Conservation (phyloP, 2,888 invertebrate species). For the Nasonia oneida region DNA sequence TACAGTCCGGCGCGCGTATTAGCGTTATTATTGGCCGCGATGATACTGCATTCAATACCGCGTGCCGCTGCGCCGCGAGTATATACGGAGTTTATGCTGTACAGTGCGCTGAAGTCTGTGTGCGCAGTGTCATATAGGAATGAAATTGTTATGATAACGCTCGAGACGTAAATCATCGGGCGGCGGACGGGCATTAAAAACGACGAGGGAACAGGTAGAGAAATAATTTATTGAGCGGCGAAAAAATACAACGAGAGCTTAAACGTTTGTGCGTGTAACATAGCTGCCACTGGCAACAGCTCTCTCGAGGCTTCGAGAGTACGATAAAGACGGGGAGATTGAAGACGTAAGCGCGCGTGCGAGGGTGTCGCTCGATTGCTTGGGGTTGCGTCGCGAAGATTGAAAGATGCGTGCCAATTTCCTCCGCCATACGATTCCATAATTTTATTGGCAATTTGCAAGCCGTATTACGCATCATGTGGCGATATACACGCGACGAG, state of each 20-base stretch:
- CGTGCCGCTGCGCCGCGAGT: background rate
- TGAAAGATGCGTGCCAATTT: constrained; percentile 78
- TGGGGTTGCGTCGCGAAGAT: constrained; percentile 66
- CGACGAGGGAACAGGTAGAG: constrained; percentile 23
- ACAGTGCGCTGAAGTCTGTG: background rate
- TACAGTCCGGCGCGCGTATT: background rate
- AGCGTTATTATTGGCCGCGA: background rate
- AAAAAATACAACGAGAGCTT: constrained; percentile 1
- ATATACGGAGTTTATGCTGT: background rate
- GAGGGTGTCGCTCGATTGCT: constrained; percentile 60
- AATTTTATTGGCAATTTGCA: constrained; percentile 78
- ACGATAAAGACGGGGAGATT: constrained; percentile 45
- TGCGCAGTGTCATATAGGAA: constrained; percentile 23
- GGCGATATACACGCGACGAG: constrained; percentile 19
- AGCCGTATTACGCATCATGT: constrained; percentile 69
- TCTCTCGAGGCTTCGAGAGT: background rate
- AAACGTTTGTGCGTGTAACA: background rate
- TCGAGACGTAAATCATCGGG: constrained; percentile 36
- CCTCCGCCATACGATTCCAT: constrained; percentile 73
- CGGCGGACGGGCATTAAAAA: constrained; percentile 38
- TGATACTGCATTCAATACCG: background rate
- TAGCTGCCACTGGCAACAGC: background rate
- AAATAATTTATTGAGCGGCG: constrained; percentile 10
- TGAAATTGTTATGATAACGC: constrained; percentile 26
- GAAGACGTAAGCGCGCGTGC: constrained; percentile 58